Evolutionary conservation across 2,888 invertebrate genomes (phyloP), one percentile per base, ranked within the genome.

Genomic region (Phyto melanocephala): DNA sequence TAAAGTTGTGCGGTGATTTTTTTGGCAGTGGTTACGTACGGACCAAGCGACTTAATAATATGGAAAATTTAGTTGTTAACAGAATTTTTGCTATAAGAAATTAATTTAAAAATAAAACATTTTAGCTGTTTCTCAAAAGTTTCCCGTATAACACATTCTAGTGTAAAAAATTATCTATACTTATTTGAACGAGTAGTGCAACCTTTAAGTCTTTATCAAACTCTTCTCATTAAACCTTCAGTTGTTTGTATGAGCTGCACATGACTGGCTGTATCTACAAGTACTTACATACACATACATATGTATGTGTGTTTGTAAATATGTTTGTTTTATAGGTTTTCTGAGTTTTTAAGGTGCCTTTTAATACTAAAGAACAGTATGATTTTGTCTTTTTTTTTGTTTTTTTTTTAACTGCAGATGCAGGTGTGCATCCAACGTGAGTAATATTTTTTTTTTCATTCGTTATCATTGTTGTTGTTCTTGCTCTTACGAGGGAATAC

Each of bases 371-470:
- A 81, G 74, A 80, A 83, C 80, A 83, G 77, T 81, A 80, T 80
- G 83, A 80, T 81, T 78, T 35, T 77, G 76, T 81, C 22, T 20
- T 75, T 58, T 78, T 68, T 62, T 40, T 71, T 35, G 37, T 5
- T 75, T 70, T 79, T 28, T 3, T 28, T 28, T 79, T 67, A 76
- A 79, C 71, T 62, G 75, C 71, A 82, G 79, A 79, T 82, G 82
- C 82, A 82, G 82, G 82, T 82, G 82, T 82, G 82, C 79, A 82
- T 83, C 75, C 77, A 80, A 83, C 47, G 77, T 83, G 80, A 81
- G 76, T 83, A 77, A 76, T 74, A 80, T 81, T 24, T 47, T 71
- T 63, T 54, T 45, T 42, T 33, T n/a, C n/a, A 7, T 20, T 33
- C 33, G 7, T 33, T 20, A 6, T 50, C 74, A 8, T 47, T 68